Evolutionary conservation across 1,140 invertebrate species (phyloP).

Genomic region (Camponotus vicinus): DNA sequence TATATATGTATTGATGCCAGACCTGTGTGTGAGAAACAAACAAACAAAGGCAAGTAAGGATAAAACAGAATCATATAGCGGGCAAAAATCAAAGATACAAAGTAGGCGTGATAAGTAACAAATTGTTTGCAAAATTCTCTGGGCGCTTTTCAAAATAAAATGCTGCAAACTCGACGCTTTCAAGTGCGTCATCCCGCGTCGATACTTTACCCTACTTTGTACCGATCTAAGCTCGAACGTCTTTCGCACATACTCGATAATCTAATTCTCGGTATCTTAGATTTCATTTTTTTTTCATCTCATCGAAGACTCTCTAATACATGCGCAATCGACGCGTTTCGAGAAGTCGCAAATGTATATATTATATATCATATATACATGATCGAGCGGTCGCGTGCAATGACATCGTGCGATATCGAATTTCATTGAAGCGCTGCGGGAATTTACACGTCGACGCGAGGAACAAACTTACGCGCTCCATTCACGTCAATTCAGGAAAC

Average conservation of each 20-base stretch:
- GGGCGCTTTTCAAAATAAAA: not conserved
- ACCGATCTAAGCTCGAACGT: too few relatives aligned
- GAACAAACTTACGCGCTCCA: not conserved
- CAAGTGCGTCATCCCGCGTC: not conserved
- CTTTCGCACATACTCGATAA: too few relatives aligned
- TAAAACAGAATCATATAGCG: conserved; percentile 73
- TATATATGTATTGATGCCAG: conserved; percentile 82
- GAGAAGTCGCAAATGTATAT: too few relatives aligned
- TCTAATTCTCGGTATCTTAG: too few relatives aligned
- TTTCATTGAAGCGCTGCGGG: conserved; percentile 39
- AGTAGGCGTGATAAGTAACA: conserved; percentile 39
- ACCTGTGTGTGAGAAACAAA: conserved; percentile 86
- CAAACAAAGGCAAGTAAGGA: conserved; percentile 84
- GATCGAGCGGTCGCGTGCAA: not conserved
- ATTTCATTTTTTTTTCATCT: too few relatives aligned
- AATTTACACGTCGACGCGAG: conserved; percentile 7
- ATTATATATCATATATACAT: too few relatives aligned
- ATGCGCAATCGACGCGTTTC: too few relatives aligned
- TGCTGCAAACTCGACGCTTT: too few relatives aligned
- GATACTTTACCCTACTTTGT: too few relatives aligned
- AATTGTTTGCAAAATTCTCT: not conserved
- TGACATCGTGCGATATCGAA: conserved; percentile 25
- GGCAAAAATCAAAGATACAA: conserved; percentile 64
- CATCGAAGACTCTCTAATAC: too few relatives aligned
- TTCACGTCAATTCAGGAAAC: conserved; percentile 27